Percentiles rank a stretch among this genome's conserved stretches.
These are phyloP conservation scores for Ditylenchus dipsaci DNA, from an alignment of 1,140 invertebrate genomes.

Conservation along the genomic window DNA sequence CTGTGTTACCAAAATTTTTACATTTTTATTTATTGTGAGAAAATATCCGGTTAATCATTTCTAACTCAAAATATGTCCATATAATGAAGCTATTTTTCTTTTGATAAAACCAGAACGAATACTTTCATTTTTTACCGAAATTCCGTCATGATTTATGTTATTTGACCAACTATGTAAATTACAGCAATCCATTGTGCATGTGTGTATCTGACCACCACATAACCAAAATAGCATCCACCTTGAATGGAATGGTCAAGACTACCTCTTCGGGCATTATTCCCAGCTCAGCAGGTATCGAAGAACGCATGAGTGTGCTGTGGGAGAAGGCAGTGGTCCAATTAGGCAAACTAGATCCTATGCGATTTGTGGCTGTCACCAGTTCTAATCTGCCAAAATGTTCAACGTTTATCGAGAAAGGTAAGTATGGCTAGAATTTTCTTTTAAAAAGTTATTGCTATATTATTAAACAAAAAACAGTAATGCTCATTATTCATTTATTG, in stretches of 20 bases:
- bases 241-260: conserved; percentile 58
- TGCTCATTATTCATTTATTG: too few relatives aligned
- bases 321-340: conserved; percentile 93
- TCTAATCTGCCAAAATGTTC: conserved; percentile 77
- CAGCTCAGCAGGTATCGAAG: conserved; percentile 81
- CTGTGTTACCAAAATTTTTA: too few relatives aligned
- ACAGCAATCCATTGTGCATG: conserved; percentile 69
- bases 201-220: conserved; percentile 83
- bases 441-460: too few relatives aligned
- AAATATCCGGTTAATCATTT: too few relatives aligned
- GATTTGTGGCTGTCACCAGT: conserved; percentile 93
- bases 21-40: too few relatives aligned
- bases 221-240: conserved; percentile 92
- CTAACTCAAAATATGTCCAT: too few relatives aligned
- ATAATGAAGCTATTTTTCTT: too few relatives aligned
- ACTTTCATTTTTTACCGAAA: too few relatives aligned
- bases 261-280: background rate
- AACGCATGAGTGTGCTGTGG: conserved; percentile 93
- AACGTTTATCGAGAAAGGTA: conserved; percentile 55
- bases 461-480: too few relatives aligned
- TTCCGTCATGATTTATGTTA: too few relatives aligned
- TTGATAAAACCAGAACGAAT: too few relatives aligned
- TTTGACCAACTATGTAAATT: background rate
- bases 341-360: conserved; percentile 80
- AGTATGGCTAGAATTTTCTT: background rate